Evolutionary conservation across 2,113 vertebrate genomes (phyloP).

Genomic region (Siniperca chuatsi): DNA sequence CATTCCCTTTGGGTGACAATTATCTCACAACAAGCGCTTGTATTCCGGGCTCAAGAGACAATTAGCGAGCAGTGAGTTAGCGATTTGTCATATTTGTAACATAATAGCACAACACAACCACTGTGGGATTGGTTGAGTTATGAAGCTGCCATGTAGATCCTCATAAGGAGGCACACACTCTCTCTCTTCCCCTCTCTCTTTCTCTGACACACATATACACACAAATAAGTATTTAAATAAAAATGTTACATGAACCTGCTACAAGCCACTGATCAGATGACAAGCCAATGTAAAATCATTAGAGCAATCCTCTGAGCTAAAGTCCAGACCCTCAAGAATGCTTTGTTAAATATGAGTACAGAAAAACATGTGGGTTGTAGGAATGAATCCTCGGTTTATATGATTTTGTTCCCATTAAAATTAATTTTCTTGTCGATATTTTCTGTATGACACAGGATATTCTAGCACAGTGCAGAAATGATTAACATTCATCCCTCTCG

Average conservation of each 20-base stretch:
- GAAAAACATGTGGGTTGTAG: neutral
- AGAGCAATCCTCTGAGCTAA: neutral
- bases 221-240: conserved; percentile 47
- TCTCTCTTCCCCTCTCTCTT: no score
- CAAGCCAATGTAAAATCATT: conserved; percentile 54
- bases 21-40: conserved; percentile 71
- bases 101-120: conserved; percentile 66
- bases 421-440: conserved; percentile 12
- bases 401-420: conserved; percentile 20
- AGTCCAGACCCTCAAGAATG: neutral
- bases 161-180: conserved; percentile 18
- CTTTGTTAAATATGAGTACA: neutral
- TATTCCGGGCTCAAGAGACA: conserved; percentile 67
- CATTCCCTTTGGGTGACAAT: conserved; percentile 76
- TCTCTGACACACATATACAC: conserved; percentile 21
- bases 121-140: conserved; percentile 74
- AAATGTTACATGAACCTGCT: conserved; percentile 24
- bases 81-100: conserved; percentile 77
- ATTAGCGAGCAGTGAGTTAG: conserved; percentile 71
- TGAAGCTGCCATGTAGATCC: conserved; percentile 64
- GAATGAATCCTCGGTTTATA: conserved; percentile 5
- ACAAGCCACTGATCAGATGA: conserved; percentile 46
- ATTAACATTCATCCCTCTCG: conserved; percentile 59
- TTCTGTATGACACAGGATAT: conserved; percentile 9
- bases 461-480: neutral